Evolutionary conservation across 2,888 invertebrate genomes (phyloP).

Genomic region (Meteorus colon): DNA sequence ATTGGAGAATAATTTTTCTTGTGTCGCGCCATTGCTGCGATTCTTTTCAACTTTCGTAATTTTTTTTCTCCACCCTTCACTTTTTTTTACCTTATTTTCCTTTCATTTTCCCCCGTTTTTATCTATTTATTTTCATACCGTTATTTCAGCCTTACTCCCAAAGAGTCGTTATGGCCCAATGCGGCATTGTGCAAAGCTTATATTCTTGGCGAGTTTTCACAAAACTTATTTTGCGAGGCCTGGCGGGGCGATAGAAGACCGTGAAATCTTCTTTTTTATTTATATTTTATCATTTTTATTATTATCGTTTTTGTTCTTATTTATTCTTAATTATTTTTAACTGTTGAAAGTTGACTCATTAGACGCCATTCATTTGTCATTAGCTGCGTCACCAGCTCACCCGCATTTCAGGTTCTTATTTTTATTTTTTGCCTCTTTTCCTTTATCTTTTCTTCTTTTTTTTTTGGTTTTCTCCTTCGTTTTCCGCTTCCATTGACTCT

Average conservation of each 20-base stretch:
- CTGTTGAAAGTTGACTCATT: slow-evolving; percentile 52
- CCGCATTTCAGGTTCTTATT: slow-evolving; percentile 28
- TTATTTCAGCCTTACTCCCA: neutral
- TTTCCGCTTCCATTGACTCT: too few species aligned
- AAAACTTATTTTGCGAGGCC: slow-evolving; percentile 16
- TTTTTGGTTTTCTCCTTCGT: slow-evolving; percentile 37
- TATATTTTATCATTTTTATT: neutral
- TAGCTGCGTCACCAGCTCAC: slow-evolving; percentile 37
- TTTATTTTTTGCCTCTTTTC: slow-evolving; percentile 32
- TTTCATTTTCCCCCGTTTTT: neutral
- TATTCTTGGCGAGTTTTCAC: slow-evolving; percentile 27
- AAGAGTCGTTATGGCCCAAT: slow-evolving; percentile 19
- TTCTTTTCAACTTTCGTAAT: slow-evolving; percentile 2
- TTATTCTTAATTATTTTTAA: slow-evolving; percentile 39
- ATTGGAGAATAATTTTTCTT: slow-evolving; percentile 2
- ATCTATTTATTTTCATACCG: slow-evolving; percentile 16
- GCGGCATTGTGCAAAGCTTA: slow-evolving; percentile 20
- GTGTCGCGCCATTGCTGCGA: neutral
- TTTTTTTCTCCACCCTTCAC: neutral
- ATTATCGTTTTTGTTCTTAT: neutral
- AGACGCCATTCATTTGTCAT: slow-evolving; percentile 52
- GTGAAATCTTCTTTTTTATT: neutral
- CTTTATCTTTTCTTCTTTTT: slow-evolving; percentile 38
- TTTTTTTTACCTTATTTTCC: neutral
- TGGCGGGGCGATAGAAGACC: neutral